Percentiles rank a stretch among this genome's conserved stretches.
Conservation (phyloP, 2,797 vertebrate genomes). For the Sylvilagus floridanus region DNA sequence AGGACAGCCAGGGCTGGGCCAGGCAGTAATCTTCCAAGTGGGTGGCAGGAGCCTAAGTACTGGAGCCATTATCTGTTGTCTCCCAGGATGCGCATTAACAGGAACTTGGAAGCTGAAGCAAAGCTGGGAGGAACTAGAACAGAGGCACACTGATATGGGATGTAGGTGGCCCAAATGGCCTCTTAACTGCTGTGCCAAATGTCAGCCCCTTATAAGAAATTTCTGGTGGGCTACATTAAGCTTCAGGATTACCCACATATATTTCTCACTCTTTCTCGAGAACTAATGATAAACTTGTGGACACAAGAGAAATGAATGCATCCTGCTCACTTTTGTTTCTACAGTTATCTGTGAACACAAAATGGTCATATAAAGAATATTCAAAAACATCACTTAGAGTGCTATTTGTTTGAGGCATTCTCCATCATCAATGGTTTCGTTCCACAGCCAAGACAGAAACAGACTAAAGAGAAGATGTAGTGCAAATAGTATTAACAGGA, state of each 20-base stretch:
- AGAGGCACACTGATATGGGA: no score
- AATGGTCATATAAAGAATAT: background rate
- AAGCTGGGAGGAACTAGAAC: no score
- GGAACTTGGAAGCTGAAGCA: no score
- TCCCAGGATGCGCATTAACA: no score
- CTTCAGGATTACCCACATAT: background rate
- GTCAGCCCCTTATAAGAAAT: background rate
- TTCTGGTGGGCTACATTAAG: background rate
- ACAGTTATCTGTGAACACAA: background rate
- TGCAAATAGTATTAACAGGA: background rate
- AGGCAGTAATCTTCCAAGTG: no score
- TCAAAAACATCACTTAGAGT: background rate
- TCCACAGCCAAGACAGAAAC: background rate
- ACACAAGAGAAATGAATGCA: conserved; percentile 6
- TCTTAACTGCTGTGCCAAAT: no score
- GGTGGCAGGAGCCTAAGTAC: no score
- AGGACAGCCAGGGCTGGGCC: no score
- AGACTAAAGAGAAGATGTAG: background rate
- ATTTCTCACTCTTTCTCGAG: background rate
- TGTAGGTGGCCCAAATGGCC: no score
- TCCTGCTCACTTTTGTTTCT: background rate
- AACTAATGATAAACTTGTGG: background rate
- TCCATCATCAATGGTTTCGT: background rate
- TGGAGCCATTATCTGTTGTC: no score
- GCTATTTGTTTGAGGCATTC: background rate